Base-by-base conservation (phyloP, 2,113 vertebrate genomes). In the Bungarus multicinctus region DNA sequence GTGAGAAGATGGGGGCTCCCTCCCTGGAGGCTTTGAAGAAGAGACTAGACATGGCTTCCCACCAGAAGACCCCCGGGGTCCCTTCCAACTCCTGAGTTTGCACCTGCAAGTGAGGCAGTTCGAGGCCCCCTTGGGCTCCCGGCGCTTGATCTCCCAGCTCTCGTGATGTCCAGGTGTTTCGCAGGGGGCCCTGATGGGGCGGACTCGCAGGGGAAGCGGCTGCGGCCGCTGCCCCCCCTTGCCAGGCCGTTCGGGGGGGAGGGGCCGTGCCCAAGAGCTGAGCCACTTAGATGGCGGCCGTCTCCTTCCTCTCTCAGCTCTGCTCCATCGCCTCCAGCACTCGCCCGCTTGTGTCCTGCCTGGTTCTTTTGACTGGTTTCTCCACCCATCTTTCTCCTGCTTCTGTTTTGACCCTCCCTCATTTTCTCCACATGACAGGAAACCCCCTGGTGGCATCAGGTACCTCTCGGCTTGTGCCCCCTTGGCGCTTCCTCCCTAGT, bases 401-500 rank as follows among this genome's bases (percentile, higher is more conserved):
- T 97, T 97, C 97, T 97, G 97, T 98, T 98, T 97, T 98, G 98
- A 98, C 97, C 98, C 98, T 98, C 91, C 97, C 98, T 97, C 97
- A 69, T 98, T 98, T 98, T 98, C 98, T 98, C 89, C 97, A 98
- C 96, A 97, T 97, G 98, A 98, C 98, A 98, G 98, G 98, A 98
- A 98, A 98, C 98, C 98, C 97, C 97, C 98, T 96, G 97, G 98
- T 97, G 98, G 98, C 96, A 98, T 97, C 98, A 98, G 98, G 98
- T 98, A 98, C 97, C 97, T 97, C 97, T 87, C 97, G 96, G 97
- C 97, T 97, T 98, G 94, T 97, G 97, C 18, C 97, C 88, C 97
- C 97, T 96, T 96, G 96, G 97, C 95, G 97, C 97, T 95, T 94
- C 96, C 94, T 94, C 96, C 95, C 96, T 95, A 97, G 97, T 95